phyloP scores from a whole-genome alignment of 2,797 vertebrate genomes.

The Scolopax bukidnonensis region DNA sequence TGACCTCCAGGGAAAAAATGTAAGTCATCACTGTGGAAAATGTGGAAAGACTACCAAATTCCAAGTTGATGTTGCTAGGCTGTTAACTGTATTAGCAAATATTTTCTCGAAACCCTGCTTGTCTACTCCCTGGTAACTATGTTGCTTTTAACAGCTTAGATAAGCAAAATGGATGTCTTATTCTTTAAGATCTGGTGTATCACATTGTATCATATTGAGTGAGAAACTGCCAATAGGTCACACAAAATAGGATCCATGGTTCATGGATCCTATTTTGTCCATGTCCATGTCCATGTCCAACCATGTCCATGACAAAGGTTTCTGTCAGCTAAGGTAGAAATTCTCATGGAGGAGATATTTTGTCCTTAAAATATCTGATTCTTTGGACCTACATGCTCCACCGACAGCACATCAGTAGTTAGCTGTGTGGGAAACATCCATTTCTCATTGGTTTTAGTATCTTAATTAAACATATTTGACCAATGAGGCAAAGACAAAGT shows the following conservation, averaged over 20 bases:
- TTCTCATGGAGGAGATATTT: not conserved
- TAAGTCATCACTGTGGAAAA: not conserved
- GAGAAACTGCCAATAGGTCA: not conserved
- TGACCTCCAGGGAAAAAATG: not conserved
- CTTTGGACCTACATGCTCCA: not conserved
- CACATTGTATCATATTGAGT: rapidly evolving
- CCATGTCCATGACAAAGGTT: too few species aligned
- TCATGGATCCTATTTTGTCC: too few species aligned
- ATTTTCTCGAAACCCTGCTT: not conserved
- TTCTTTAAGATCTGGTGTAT: not conserved
- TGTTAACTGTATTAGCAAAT: not conserved
- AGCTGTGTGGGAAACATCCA: not conserved
- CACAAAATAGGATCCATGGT: not conserved
- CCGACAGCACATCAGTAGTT: not conserved
- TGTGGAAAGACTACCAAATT: not conserved
- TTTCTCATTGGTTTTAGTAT: not conserved
- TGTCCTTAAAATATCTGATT: not conserved
- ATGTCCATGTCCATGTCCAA: too few species aligned
- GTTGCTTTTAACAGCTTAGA: not conserved
- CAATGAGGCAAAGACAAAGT: not conserved
- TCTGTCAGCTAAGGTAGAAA: not conserved
- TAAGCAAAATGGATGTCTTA: not conserved
- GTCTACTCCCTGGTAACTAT: not conserved
- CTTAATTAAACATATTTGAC: not conserved
- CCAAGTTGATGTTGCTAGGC: not conserved